These are phyloP conservation scores for Serilophus lunatus DNA, from an alignment of 2,113 vertebrate species.

Conservation along the genomic window DNA sequence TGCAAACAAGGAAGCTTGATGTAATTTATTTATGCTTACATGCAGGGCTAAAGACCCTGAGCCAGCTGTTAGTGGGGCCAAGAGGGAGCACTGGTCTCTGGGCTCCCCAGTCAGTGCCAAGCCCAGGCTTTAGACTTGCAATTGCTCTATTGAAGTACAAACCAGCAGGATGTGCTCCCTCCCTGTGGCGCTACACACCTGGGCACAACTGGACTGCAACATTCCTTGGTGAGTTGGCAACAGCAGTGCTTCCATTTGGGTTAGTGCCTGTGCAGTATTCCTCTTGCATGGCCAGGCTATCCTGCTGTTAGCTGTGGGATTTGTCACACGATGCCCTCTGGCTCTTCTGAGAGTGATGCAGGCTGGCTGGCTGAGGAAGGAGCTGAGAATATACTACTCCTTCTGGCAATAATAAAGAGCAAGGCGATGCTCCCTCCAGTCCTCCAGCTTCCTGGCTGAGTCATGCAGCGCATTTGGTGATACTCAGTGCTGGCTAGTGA, in stretches of 20 bases:
- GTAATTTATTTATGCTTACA: not conserved
- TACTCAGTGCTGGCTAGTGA: not conserved
- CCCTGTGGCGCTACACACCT: too few relatives aligned
- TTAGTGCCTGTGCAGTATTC: not conserved
- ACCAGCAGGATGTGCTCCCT: not conserved
- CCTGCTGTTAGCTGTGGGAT: not conserved
- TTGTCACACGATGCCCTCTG: not conserved
- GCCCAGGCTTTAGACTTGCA: not conserved
- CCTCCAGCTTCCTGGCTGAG: not conserved
- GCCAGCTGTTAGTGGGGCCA: not conserved
- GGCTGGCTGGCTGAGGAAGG: fast-evolving
- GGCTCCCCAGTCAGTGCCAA: not conserved
- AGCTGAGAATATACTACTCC: not conserved
- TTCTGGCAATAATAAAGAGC: not conserved
- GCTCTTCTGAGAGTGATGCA: not conserved
- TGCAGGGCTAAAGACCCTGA: not conserved
- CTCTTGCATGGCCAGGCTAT: fast-evolving
- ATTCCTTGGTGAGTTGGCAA: not conserved
- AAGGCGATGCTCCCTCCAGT: not conserved
- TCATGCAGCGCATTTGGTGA: not conserved
- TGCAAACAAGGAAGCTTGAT: not conserved
- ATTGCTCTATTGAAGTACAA: not conserved
- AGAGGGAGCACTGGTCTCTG: fast-evolving
- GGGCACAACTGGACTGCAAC: fast-evolving
- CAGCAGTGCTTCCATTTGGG: not conserved